Base-by-base conservation (phyloP, 2,113 vertebrate genomes). In the Aptenodytes forsteri region DNA sequence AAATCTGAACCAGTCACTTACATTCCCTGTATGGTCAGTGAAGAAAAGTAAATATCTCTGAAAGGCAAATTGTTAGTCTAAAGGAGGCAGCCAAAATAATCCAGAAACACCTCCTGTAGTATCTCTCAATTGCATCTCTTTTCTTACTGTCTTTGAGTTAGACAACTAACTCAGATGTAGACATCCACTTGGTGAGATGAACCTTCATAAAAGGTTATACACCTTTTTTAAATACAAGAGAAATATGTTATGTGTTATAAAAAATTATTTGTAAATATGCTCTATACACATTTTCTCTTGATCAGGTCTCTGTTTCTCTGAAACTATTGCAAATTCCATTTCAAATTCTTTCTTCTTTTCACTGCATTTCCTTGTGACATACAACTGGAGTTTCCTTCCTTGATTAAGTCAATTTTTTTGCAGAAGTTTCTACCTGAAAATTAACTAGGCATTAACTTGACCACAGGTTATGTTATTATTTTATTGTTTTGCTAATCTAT, bases 301-400 rank as follows among this genome's bases (percentile, higher is more conserved):
- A 18, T 87, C 92, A 66, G 81, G 83, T 94, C 80, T 88, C 62
- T 94, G 81, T 94, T 98, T 98, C 77, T 98, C 93, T 49, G 92
- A 97, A 98, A 97, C 78, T 64, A 94, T 69, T 85, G 85, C 64
- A 97, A 98, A 95, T 93, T 98, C 94, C 7, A 91, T 96, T 96
- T 98, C 96, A 84, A 97, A 93, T 95, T 93, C 56, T 50, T 98
- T 96, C 83, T 95, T 98, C 92, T 90, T 97, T 91, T 92, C 92
- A 90, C 26, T 94, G 42, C 96, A 94, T 84, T 93, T 97, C 34
- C 87, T 96, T 89, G 58, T 71, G 61, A 98, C 96, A 80, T 93
- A 80, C 49, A 97, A 90, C 34, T 55, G 71, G 83, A 98, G 85
- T 90, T 97, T 97, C 81, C 93, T 97, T 98, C 89, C 83, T 92